Conservation (phyloP, 2,888 invertebrate species). For the Sisyra terminalis region DNA sequence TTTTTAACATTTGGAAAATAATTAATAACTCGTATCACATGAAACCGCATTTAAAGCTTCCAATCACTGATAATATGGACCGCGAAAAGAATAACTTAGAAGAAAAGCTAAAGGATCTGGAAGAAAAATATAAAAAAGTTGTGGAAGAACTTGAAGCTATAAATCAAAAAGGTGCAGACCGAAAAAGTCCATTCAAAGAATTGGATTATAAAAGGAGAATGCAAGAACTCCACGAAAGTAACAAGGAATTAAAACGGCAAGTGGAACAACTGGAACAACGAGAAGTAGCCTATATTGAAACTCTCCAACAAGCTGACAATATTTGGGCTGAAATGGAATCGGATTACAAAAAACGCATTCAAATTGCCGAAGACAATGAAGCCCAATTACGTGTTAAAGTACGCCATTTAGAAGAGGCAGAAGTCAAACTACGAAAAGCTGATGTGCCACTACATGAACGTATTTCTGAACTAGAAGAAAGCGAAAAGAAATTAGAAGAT, state of each 20-base stretch:
- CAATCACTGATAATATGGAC: background rate
- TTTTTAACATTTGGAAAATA: conserved; percentile 38
- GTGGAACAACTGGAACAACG: conserved; percentile 44
- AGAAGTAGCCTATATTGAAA: conserved; percentile 51
- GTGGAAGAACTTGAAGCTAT: conserved; percentile 1
- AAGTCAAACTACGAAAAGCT: conserved; percentile 22
- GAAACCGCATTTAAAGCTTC: conserved; percentile 12
- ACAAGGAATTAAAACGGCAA: conserved; percentile 40
- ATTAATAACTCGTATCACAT: conserved; percentile 25
- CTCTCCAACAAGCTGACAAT: conserved; percentile 52
- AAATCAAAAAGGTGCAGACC: background rate
- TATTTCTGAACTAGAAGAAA: conserved; percentile 38
- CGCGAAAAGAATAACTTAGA: background rate
- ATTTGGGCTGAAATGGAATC: conserved; percentile 53
- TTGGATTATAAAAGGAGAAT: conserved; percentile 30
- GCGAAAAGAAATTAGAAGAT: conserved; percentile 30
- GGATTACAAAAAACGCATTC: conserved; percentile 41
- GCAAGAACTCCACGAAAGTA: conserved; percentile 31
- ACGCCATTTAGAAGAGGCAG: conserved; percentile 34
- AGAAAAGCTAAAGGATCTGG: background rate
- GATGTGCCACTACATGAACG: conserved; percentile 32
- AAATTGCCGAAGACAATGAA: conserved; percentile 31
- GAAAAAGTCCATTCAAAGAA: conserved; percentile 19
- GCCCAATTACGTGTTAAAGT: conserved; percentile 35
- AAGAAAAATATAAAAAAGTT: conserved; percentile 5